phyloP scores from a whole-genome alignment of 2,113 vertebrate genomes.

The Sylvietta virens region DNA sequence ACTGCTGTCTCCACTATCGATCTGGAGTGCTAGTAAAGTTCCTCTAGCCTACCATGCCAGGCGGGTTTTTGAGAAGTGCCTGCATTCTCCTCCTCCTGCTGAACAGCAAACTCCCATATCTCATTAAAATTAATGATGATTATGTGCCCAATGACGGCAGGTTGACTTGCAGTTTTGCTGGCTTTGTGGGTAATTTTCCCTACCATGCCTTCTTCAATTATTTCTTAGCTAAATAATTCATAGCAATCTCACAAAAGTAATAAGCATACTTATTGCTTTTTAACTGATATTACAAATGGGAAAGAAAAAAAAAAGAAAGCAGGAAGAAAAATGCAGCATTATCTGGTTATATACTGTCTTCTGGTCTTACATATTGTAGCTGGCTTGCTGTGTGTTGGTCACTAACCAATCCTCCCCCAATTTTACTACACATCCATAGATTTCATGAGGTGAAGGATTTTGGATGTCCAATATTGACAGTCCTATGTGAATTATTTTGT shows the following conservation, averaged over 20 bases:
- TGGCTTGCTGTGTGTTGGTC: not conserved
- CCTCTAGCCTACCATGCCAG: not conserved
- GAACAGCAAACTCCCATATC: not conserved
- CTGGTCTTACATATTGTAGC: not conserved
- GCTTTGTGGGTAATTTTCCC: slow-evolving; percentile 25
- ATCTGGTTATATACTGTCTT: not conserved
- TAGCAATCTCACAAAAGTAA: slow-evolving; percentile 19
- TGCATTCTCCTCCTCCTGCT: not conserved
- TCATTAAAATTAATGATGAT: slow-evolving; percentile 66
- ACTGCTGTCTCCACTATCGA: slow-evolving; percentile 60
- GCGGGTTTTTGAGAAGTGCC: slow-evolving; percentile 3
- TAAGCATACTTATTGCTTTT: slow-evolving; percentile 13
- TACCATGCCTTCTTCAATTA: slow-evolving; percentile 13
- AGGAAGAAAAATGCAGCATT: not conserved
- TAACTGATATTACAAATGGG: not conserved
- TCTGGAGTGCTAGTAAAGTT: slow-evolving; percentile 60
- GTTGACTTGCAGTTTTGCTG: slow-evolving; percentile 34
- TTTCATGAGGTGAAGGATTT: not conserved
- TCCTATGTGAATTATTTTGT: not conserved
- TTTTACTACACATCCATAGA: not conserved
- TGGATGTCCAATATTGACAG: not conserved
- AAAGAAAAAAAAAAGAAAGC: not conserved
- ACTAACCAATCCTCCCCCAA: rapidly evolving
- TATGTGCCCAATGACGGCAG: not conserved
- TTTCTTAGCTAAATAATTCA: slow-evolving; percentile 62